A percentile compares a stretch with the other conserved stretches of the same genome.
Conservation (phyloP, 2,113 vertebrate species). For the Chitala chitala region DNA sequence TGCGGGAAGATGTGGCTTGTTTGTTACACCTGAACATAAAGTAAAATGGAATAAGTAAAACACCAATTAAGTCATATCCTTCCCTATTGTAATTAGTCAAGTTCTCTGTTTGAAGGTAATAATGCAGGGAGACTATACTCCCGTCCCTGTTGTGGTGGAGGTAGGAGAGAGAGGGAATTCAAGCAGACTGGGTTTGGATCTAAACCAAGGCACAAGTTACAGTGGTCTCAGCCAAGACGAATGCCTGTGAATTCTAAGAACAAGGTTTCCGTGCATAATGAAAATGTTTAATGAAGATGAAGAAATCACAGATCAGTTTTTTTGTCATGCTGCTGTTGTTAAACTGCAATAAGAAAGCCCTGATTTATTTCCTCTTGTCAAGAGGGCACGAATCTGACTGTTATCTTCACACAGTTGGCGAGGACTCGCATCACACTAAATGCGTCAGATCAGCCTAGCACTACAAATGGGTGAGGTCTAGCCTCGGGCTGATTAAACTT, state of each 20-base stretch:
- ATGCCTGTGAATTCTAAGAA: neutral
- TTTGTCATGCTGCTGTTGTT: slow-evolving; percentile 37
- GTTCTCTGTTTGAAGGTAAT: no score
- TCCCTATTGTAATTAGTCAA: slow-evolving; percentile 3
- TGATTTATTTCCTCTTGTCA: slow-evolving; percentile 15
- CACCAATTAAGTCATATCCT: neutral
- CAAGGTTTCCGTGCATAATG: neutral
- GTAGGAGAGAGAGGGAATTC: no score
- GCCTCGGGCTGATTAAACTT: slow-evolving; percentile 38
- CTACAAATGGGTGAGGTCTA: slow-evolving; percentile 37
- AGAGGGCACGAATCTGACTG: neutral
- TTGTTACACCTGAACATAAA: neutral
- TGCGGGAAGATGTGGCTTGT: neutral
- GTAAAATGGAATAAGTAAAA: neutral
- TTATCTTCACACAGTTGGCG: slow-evolving; percentile 18
- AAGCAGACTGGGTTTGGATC: no score
- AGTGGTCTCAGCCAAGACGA: no score
- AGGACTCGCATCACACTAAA: slow-evolving; percentile 33
- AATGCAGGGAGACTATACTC: no score
- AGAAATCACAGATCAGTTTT: slow-evolving; percentile 27
- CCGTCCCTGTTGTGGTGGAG: no score
- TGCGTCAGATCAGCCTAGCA: slow-evolving; percentile 30
- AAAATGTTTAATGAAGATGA: neutral
- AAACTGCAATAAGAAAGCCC: slow-evolving; percentile 34
- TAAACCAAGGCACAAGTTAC: neutral